These are phyloP conservation scores for Eurosta solidaginis DNA, from an alignment of 1,140 invertebrate species.

Conservation along the genomic window DNA sequence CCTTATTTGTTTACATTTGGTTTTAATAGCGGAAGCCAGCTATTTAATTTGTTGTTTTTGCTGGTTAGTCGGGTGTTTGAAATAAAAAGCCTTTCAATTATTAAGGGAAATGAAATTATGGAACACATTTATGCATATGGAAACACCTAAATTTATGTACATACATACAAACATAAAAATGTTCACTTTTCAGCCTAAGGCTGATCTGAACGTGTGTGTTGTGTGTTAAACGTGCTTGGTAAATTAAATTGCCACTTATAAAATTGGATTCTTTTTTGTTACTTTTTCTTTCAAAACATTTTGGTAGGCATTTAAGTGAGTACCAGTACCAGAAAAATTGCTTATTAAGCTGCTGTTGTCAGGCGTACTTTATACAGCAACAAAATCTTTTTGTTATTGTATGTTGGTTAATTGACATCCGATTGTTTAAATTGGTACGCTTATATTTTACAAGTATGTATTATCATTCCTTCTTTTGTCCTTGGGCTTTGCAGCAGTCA, in stretches of 20 bases:
- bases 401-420: too few relatives aligned
- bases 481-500: too few relatives aligned
- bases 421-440: too few relatives aligned
- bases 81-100: neutral
- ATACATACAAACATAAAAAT: too few relatives aligned
- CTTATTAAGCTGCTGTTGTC: neutral
- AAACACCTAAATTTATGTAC: too few relatives aligned
- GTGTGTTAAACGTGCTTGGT: neutral
- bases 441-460: too few relatives aligned
- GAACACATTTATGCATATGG: too few relatives aligned
- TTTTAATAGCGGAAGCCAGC: neutral
- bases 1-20: neutral
- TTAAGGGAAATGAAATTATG: neutral
- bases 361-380: too few relatives aligned
- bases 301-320: neutral
- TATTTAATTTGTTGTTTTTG: neutral
- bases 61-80: neutral
- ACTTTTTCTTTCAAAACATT: neutral
- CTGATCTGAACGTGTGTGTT: neutral
- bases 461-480: too few relatives aligned
- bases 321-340: neutral
- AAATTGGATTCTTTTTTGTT: neutral
- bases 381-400: too few relatives aligned
- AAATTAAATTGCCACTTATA: conserved; percentile 9
- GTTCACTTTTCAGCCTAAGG: too few relatives aligned